Evolutionary conservation across 1,140 invertebrate genomes (phyloP), one percentile per base, ranked within the genome.

Genomic region (Aporrectodea caliginosa): DNA sequence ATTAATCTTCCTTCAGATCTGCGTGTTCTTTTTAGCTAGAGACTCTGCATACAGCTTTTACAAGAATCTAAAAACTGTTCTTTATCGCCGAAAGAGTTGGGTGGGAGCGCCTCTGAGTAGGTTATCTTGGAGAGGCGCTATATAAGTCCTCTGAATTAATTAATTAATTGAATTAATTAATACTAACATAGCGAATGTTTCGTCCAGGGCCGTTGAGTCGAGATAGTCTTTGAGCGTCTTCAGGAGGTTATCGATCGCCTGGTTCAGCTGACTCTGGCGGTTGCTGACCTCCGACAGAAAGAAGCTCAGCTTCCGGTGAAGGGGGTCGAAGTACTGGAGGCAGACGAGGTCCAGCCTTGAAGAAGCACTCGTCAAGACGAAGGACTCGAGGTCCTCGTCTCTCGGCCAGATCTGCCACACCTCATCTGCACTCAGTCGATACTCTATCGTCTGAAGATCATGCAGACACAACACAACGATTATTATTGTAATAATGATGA

Each of bases 351-450:
- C 43, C 75, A 76, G 29, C n/a, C 75, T 22, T 29, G 75, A 76
- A 22, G 14, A 2, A 2, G 75, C 33, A 6, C 75, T 27, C 16
- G 16, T 29, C 27, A n/a, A 31, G 43, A 16, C 33, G 75, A 76
- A 76, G 16, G 75, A 27, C 16, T 16, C 29, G 32, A 76, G 75
- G 34, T 16, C 1, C 22, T 76, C 75, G 16, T 58, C 27, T 2
- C n/a, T 16, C 29, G 75, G 43, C 75, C 75, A 76, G 1, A 76
- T 35, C 75, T 76, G 75, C 75, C 75, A 76, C 27, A 35, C 43
- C 27, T 76, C 75, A 35, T 76, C 43, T n/a, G 33, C 33, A 12
- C 14, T 12, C n/a, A 72, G 70, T 29, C 12, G 31, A 27, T 14
- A 29, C 70, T 6, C 12, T 27, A 29, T 72, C 31, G n/a, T 72